Evolutionary conservation across 2,113 vertebrate genomes (phyloP).

Genomic region (Grammomys surdaster): DNA sequence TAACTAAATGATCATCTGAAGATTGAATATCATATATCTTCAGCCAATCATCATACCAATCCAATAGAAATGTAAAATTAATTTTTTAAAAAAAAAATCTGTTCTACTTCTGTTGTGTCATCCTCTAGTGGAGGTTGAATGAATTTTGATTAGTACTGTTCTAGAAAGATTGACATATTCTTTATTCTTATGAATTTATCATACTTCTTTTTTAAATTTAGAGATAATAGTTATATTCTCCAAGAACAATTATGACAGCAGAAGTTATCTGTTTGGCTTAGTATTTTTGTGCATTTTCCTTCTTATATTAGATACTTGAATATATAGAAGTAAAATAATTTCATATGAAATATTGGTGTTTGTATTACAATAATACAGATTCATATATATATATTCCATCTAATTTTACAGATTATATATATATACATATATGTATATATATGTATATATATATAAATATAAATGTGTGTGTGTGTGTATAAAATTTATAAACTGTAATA

Average conservation of each 20-base stretch:
- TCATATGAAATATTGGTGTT: not conserved
- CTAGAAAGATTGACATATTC: not conserved
- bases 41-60: not conserved
- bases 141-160: not conserved
- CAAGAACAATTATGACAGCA: not conserved
- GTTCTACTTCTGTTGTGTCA: not conserved
- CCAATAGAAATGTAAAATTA: not conserved
- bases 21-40: not conserved
- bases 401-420: not conserved
- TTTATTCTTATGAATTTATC: not conserved
- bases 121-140: not conserved
- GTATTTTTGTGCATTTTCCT: not conserved
- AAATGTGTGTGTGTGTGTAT: too few relatives aligned
- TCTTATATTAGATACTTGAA: not conserved
- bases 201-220: not conserved
- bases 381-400: not conserved
- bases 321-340: not conserved
- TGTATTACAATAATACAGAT: too few relatives aligned
- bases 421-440: not conserved
- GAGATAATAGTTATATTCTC: not conserved
- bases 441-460: too few relatives aligned
- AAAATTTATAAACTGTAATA: not conserved
- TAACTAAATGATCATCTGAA: not conserved
- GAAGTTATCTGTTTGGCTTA: not conserved
- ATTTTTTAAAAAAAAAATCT: not conserved